These are phyloP conservation scores for Nasua narica DNA, from an alignment of 2,797 vertebrate genomes.

Conservation along the genomic window DNA sequence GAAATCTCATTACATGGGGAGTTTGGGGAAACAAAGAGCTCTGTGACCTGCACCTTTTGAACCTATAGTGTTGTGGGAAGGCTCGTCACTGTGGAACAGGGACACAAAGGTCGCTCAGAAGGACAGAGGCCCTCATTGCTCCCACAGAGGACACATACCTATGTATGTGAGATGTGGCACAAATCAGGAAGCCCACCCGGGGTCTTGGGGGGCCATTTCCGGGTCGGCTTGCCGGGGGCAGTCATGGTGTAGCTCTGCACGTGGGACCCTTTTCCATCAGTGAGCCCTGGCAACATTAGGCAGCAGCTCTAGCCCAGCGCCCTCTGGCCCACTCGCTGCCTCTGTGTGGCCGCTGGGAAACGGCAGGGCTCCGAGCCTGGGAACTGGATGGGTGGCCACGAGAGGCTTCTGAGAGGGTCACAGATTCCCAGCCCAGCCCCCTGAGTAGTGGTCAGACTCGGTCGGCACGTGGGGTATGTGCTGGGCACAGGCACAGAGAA, in stretches of 20 bases:
- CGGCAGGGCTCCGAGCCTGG: neutral
- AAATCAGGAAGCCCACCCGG: neutral
- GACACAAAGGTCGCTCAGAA: neutral
- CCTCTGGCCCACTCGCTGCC: neutral
- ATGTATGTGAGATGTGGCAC: neutral
- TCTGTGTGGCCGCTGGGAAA: neutral
- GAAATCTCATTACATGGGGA: neutral
- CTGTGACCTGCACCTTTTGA: neutral
- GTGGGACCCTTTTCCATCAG: neutral
- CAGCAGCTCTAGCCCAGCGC: neutral
- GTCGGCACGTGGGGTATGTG: neutral
- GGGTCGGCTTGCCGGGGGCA: neutral
- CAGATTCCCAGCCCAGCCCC: neutral
- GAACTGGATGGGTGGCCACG: neutral
- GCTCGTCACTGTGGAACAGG: neutral
- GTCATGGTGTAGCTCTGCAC: neutral
- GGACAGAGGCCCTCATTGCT: neutral
- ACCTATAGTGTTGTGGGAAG: neutral
- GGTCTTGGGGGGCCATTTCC: neutral
- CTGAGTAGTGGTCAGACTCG: neutral
- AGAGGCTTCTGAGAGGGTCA: neutral
- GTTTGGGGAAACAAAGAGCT: neutral
- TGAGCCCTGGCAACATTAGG: neutral
- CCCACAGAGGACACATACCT: neutral
- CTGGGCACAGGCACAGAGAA: neutral